phyloP scores from a whole-genome alignment of 2,888 invertebrate species.

The Hypsopygia costalis region DNA sequence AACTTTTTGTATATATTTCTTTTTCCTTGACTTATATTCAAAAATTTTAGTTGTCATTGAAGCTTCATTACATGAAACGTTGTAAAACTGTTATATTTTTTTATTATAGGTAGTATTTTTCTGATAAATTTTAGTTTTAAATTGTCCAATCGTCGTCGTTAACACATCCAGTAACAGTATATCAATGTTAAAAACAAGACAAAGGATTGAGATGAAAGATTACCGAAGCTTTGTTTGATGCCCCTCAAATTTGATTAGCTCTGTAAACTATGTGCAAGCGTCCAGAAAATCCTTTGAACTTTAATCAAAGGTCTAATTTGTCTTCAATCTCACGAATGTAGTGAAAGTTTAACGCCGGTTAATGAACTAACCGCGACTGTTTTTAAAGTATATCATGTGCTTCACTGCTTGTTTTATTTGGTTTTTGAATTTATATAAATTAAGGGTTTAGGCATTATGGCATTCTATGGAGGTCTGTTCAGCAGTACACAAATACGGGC shows the following conservation, averaged over 20 bases:
- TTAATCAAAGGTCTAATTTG: slow-evolving; percentile 38
- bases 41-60: no score
- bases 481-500: no score
- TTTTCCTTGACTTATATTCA: no score
- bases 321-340: slow-evolving; percentile 43
- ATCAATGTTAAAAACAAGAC: slow-evolving; percentile 24
- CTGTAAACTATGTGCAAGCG: slow-evolving; percentile 49
- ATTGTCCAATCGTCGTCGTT: no score
- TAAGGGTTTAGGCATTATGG: no score
- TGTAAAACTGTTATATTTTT: no score
- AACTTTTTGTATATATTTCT: no score
- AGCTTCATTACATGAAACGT: no score
- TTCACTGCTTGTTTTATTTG: background rate
- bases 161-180: background rate
- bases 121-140: no score
- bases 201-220: slow-evolving; percentile 44
- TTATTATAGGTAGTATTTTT: no score
- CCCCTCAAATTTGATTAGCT: slow-evolving; percentile 52
- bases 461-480: no score
- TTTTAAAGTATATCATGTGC: slow-evolving; percentile 35
- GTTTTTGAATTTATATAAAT: no score
- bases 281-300: slow-evolving; percentile 50
- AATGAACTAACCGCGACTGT: slow-evolving; percentile 40
- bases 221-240: slow-evolving; percentile 41
- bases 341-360: slow-evolving; percentile 38